Evolutionary conservation across 2,888 invertebrate genomes (phyloP).

Genomic region (Rhagium mordax): DNA sequence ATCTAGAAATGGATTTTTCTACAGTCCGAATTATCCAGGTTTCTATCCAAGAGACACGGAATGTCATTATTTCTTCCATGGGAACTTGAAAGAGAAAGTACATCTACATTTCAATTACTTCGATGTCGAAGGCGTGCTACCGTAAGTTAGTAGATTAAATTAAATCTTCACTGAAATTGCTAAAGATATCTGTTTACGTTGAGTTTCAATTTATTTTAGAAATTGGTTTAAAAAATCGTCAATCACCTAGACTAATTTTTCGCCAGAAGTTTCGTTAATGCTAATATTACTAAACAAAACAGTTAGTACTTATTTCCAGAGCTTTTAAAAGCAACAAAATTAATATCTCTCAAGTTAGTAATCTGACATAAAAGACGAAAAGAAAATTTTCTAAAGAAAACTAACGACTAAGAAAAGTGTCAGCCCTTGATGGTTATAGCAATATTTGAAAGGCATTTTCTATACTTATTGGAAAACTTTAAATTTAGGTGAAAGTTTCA

Average conservation of each 20-base stretch:
- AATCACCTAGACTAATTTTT: too few relatives aligned
- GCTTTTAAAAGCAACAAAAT: too few relatives aligned
- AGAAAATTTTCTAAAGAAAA: background rate
- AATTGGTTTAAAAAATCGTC: too few relatives aligned
- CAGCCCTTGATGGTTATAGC: background rate
- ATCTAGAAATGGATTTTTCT: slow-evolving; percentile 85
- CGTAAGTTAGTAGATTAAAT: too few relatives aligned
- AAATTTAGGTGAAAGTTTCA: background rate
- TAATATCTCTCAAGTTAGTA: too few relatives aligned
- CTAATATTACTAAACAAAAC: too few relatives aligned
- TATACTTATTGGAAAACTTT: background rate
- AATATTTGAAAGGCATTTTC: background rate
- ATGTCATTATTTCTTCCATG: slow-evolving; percentile 93
- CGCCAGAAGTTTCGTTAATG: too few relatives aligned
- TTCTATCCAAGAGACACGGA: slow-evolving; percentile 91
- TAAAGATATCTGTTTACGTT: too few relatives aligned
- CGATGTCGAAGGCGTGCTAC: slow-evolving; percentile 94
- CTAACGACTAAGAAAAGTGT: background rate
- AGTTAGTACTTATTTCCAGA: too few relatives aligned
- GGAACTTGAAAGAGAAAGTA: slow-evolving; percentile 83
- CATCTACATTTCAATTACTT: slow-evolving; percentile 91
- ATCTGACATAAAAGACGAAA: background rate
- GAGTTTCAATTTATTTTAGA: too few relatives aligned
- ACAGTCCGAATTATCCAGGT: slow-evolving; percentile 93
- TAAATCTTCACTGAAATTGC: too few relatives aligned